Conservation (phyloP, 2,888 invertebrate genomes). For the Drosophila neotestacea region DNA sequence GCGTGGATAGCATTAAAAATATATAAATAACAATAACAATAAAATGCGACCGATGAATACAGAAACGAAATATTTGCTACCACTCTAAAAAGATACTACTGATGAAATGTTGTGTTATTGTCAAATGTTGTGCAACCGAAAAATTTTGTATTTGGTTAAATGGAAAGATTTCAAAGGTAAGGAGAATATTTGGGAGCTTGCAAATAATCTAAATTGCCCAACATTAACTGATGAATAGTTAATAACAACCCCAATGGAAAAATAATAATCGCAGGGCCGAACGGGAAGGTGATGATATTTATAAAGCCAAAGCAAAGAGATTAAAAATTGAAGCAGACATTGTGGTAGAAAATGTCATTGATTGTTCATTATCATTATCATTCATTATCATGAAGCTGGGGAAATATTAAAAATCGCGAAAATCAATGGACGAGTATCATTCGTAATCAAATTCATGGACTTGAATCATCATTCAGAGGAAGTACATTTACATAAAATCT, state of each 20-base stretch:
- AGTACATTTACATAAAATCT: constrained; percentile 43
- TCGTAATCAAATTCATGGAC: constrained; percentile 36
- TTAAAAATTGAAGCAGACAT: constrained; percentile 37
- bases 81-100: too few relatives aligned
- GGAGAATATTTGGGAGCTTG: constrained; percentile 48
- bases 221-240: constrained; percentile 23
- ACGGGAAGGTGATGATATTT: constrained; percentile 8
- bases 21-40: background rate
- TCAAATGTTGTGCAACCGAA: constrained; percentile 12
- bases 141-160: constrained; percentile 32
- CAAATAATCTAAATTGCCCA: constrained; percentile 9
- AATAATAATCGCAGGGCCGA: constrained; percentile 15
- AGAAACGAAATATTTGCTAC: too few relatives aligned
- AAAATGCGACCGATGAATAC: background rate
- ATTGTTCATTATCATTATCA: too few relatives aligned
- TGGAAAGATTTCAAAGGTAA: constrained; percentile 29
- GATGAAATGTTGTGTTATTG: constrained; percentile 9
- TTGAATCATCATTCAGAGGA: constrained; percentile 14
- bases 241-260: background rate
- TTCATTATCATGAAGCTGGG: constrained; percentile 22
- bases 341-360: constrained; percentile 36
- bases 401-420: constrained; percentile 16
- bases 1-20: background rate
- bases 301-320: constrained; percentile 35
- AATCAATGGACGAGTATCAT: constrained; percentile 3